Conservation (phyloP, 2,113 vertebrate species). For the Synodontis membranacea region DNA sequence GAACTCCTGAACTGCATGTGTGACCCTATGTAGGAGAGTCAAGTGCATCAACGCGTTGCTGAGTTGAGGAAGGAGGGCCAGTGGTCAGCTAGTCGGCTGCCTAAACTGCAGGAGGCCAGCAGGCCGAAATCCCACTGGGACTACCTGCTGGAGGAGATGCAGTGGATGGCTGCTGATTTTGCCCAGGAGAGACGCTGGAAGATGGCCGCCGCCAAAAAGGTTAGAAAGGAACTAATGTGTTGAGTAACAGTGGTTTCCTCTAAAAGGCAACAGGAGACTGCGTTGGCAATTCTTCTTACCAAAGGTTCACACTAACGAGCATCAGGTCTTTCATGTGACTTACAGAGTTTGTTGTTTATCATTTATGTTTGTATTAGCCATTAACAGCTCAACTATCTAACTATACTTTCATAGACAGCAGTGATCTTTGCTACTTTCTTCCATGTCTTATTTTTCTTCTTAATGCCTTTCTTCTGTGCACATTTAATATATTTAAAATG, state of each 20-base stretch:
- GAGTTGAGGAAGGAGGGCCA: constrained; percentile 91
- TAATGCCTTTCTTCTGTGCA: too few relatives aligned
- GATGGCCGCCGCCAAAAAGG: constrained; percentile 94
- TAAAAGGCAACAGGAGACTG: background rate
- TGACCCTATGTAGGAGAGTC: constrained; percentile 75
- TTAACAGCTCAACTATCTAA: background rate
- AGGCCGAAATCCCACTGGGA: constrained; percentile 96
- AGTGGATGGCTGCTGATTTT: constrained; percentile 98
- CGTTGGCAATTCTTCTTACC: background rate
- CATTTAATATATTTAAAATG: background rate
- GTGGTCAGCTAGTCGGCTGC: constrained; percentile 89
- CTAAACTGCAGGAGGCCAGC: constrained; percentile 88
- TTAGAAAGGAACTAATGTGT: constrained; percentile 53
- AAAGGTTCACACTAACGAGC: too few relatives aligned
- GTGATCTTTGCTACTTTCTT: background rate
- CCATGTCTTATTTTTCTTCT: too few relatives aligned
- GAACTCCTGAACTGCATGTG: background rate
- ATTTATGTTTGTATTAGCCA: too few relatives aligned
- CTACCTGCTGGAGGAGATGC: constrained; percentile 97
- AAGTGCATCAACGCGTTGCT: constrained; percentile 87
- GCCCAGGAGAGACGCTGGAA: constrained; percentile 97
- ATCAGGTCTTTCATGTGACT: background rate
- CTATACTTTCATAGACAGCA: background rate
- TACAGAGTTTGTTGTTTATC: too few relatives aligned
- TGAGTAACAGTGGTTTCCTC: background rate